Conservation (phyloP, 2,113 vertebrate genomes). For the Ceratotherium simum region DNA sequence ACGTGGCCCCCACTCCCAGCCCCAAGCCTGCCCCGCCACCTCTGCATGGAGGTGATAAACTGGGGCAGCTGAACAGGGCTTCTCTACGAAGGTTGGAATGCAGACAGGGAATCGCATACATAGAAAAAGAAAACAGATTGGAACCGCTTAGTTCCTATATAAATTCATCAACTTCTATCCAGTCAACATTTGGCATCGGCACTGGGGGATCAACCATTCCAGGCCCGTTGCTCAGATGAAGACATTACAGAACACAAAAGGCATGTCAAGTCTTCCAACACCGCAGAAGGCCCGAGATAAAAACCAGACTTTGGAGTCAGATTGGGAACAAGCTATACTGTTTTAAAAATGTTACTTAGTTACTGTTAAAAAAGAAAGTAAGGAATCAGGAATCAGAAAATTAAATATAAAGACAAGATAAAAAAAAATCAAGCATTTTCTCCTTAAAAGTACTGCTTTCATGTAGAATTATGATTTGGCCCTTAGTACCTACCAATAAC, state of each 20-base stretch:
- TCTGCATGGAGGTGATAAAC: not conserved
- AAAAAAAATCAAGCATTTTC: not conserved
- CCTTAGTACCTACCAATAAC: not conserved
- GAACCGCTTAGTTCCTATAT: conserved; percentile 14
- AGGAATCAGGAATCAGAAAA: conserved; percentile 18
- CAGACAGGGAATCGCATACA: not conserved
- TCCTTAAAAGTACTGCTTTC: not conserved
- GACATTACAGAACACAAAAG: conserved; percentile 40
- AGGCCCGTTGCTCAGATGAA: conserved; percentile 57
- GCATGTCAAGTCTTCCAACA: conserved; percentile 8
- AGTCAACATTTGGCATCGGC: not conserved
- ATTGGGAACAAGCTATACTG: conserved; percentile 22
- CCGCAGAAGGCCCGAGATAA: not conserved
- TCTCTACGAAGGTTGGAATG: not conserved
- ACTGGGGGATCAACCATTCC: not conserved
- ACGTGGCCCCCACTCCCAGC: not conserved
- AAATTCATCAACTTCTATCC: conserved; percentile 47
- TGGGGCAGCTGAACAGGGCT: not conserved
- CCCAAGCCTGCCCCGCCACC: not conserved
- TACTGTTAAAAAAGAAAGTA: not conserved
- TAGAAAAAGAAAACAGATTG: not conserved
- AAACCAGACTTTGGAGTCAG: conserved; percentile 54
- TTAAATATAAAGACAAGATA: conserved; percentile 1
- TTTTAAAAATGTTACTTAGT: conserved; percentile 50
- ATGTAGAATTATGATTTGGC: not conserved